Conservation (phyloP, 2,888 invertebrate species). For the Rhaphigaster nebulosa region DNA sequence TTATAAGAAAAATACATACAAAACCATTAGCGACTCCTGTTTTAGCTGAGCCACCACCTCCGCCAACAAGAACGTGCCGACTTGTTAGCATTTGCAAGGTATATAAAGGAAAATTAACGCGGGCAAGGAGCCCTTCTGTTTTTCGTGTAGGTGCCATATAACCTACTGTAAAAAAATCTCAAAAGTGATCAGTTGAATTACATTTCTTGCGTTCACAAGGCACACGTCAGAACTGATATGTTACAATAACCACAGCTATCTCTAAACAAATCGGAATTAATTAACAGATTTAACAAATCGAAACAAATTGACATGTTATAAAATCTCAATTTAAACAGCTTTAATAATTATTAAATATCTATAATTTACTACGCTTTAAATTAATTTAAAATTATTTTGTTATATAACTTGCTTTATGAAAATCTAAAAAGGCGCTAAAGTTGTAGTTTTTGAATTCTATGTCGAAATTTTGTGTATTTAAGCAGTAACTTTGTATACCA, state of each 20-base stretch:
- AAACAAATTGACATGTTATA: background rate
- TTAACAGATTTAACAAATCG: background rate
- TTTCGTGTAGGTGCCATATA: conserved; percentile 74
- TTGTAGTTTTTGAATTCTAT: conserved; percentile 7
- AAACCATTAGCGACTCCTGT: conserved; percentile 98
- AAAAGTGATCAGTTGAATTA: background rate
- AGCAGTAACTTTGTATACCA: background rate
- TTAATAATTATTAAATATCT: background rate
- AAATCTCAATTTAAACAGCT: background rate
- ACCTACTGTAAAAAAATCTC: background rate
- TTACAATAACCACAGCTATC: background rate
- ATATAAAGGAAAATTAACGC: conserved; percentile 94
- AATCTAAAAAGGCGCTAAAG: background rate
- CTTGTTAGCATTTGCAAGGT: conserved; percentile 91
- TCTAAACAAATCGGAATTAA: conserved; percentile 54
- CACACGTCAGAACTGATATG: conserved; percentile 37
- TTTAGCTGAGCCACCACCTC: conserved; percentile 96
- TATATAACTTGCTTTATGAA: background rate
- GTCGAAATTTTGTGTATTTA: background rate
- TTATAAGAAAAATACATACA: conserved; percentile 75
- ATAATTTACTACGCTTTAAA: background rate
- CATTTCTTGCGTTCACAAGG: background rate
- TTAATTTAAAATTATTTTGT: background rate
- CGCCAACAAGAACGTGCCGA: conserved; percentile 94
- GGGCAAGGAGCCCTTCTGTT: conserved; percentile 75